Conservation (phyloP, 2,797 vertebrate species). For the Chloroceryle inda region DNA sequence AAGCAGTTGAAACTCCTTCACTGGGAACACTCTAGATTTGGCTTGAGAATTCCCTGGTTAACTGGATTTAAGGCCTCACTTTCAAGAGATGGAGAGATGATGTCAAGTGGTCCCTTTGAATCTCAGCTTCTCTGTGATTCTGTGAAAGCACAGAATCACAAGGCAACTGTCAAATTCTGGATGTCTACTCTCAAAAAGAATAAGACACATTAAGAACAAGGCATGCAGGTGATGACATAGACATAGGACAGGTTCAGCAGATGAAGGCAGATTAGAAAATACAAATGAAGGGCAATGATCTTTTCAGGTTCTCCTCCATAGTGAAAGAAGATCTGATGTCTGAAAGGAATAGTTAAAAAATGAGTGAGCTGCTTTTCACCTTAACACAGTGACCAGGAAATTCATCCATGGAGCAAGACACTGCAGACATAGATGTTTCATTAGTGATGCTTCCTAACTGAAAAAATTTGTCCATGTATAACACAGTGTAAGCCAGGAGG, state of each 20-base stretch:
- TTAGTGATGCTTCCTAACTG: neutral
- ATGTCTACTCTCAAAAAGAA: neutral
- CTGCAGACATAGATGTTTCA: neutral
- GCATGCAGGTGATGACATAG: neutral
- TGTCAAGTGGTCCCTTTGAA: neutral
- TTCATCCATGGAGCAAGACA: neutral
- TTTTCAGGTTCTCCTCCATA: neutral
- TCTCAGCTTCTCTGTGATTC: neutral
- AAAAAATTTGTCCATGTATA: neutral
- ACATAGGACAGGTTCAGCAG: neutral
- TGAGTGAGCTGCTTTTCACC: neutral
- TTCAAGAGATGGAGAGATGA: neutral
- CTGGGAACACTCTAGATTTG: neutral
- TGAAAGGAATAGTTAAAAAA: neutral
- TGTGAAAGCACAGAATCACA: neutral
- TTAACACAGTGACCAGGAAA: neutral
- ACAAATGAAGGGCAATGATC: neutral
- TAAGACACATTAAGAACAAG: neutral
- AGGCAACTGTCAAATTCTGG: neutral
- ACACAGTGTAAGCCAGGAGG: neutral
- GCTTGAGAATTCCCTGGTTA: neutral
- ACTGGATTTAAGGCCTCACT: accelerated
- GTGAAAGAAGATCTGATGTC: neutral
- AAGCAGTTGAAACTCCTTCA: neutral
- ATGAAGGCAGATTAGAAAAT: neutral